These are phyloP conservation scores for Stegodyphus dumicola DNA, from an alignment of 1,140 invertebrate genomes.

Conservation along the genomic window DNA sequence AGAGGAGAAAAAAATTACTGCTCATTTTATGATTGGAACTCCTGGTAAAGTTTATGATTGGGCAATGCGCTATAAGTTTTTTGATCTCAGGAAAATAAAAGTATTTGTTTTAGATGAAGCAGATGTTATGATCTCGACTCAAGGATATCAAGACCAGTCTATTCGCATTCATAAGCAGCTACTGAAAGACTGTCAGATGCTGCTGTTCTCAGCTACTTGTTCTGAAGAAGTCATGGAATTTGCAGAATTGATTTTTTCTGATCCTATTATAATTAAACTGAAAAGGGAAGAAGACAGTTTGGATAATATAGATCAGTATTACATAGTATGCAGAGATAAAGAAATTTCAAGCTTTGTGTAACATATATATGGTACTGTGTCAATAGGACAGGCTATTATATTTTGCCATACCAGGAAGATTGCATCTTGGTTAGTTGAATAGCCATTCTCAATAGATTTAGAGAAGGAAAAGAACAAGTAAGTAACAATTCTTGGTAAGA, in stretches of 20 bases:
- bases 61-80: constrained; percentile 85
- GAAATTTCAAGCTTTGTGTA: constrained; percentile 93
- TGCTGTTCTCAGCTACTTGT: constrained; percentile 99
- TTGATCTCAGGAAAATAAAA: constrained; percentile 87
- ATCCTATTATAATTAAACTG: constrained; percentile 85
- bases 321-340: constrained; percentile 88
- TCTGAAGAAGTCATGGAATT: constrained; percentile 95
- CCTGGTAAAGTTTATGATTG: constrained; percentile 84
- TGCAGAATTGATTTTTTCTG: constrained; percentile 92
- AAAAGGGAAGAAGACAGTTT: constrained; percentile 94
- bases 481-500: background rate
- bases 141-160: constrained; percentile 97
- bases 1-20: constrained; percentile 72
- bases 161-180: constrained; percentile 92
- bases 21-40: constrained; percentile 97
- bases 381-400: constrained; percentile 97
- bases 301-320: constrained; percentile 98
- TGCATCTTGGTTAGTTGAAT: constrained; percentile 90
- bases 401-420: constrained; percentile 94
- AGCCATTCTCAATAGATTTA: constrained; percentile 89
- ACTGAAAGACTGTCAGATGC: constrained; percentile 88
- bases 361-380: constrained; percentile 96
- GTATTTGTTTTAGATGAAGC: constrained; percentile 99
- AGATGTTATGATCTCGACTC: constrained; percentile 98
- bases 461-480: constrained; percentile 85